Percentiles rank a stretch among this genome's conserved stretches.
Evolutionary conservation across 2,113 vertebrate species (phyloP).

Genomic region (Ovis canadensis): DNA sequence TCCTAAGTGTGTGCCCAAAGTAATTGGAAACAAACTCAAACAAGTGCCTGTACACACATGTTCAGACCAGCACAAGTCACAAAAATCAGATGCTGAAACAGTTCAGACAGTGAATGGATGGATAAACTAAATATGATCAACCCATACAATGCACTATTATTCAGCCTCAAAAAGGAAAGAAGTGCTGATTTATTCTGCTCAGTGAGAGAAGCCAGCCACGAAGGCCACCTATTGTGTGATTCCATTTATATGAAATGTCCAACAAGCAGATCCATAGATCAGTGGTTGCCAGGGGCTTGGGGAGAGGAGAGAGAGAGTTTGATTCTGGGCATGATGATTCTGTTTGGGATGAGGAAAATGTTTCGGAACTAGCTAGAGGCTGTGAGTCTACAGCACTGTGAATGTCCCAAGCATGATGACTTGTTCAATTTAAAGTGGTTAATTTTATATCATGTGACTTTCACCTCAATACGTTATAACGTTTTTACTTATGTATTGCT

Average conservation of each 20-base stretch:
- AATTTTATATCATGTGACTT: not conserved
- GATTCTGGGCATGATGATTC: not conserved
- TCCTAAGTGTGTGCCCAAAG: not conserved
- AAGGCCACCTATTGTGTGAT: not conserved
- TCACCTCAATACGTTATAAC: not conserved
- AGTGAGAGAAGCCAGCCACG: not conserved
- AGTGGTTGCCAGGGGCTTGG: not conserved
- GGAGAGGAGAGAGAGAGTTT: not conserved
- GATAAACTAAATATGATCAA: not conserved
- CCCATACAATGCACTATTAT: too few relatives aligned
- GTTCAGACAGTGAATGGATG: not conserved
- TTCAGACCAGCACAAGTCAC: not conserved
- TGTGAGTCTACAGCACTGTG: too few relatives aligned
- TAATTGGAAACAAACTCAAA: not conserved
- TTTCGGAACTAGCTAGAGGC: not conserved
- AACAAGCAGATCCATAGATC: not conserved
- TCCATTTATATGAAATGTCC: not conserved
- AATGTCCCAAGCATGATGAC: not conserved
- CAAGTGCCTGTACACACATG: accelerated
- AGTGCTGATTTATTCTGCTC: not conserved
- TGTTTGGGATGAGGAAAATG: not conserved
- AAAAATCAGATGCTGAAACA: not conserved
- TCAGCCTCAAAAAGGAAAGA: not conserved
- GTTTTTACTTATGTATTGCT: not conserved
- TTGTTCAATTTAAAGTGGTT: not conserved